Evolutionary conservation across 2,113 vertebrate species (phyloP).

Genomic region (Platichthys flesus): DNA sequence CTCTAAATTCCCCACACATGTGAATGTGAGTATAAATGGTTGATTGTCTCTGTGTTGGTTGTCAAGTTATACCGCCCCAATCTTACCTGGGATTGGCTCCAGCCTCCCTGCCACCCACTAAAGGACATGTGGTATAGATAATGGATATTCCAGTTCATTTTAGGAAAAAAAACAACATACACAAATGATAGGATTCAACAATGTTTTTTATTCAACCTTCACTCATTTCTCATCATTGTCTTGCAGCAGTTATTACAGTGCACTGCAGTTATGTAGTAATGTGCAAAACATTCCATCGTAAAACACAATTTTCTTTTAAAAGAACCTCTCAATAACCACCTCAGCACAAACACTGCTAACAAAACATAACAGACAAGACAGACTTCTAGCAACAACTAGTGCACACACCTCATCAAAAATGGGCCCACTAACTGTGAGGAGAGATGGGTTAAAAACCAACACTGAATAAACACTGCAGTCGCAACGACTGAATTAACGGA

Average conservation of each 20-base stretch:
- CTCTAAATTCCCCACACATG: too few relatives aligned
- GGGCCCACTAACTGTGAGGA: slow-evolving; percentile 12
- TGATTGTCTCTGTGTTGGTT: too few relatives aligned
- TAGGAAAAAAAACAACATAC: not conserved
- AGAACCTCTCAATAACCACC: not conserved
- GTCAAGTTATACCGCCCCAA: too few relatives aligned
- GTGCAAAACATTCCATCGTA: slow-evolving; percentile 14
- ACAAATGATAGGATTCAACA: slow-evolving; percentile 13
- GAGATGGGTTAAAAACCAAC: slow-evolving; percentile 21
- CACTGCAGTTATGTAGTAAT: slow-evolving; percentile 8
- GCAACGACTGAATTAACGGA: slow-evolving; percentile 5
- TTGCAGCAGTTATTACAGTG: slow-evolving; percentile 35
- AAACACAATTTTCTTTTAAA: not conserved
- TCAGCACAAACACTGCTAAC: slow-evolving; percentile 7
- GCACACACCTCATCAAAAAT: not conserved
- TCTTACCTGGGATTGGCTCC: too few relatives aligned
- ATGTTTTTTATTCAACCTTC: slow-evolving; percentile 36
- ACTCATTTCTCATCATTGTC: slow-evolving; percentile 13
- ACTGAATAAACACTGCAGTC: slow-evolving; percentile 23
- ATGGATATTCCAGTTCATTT: not conserved
- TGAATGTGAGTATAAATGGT: too few relatives aligned
- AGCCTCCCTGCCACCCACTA: too few relatives aligned
- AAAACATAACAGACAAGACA: slow-evolving; percentile 1
- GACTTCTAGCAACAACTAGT: not conserved
- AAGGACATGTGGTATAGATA: not conserved